Base-by-base conservation (phyloP, 2,113 vertebrate genomes). In the Diadophis punctatus region DNA sequence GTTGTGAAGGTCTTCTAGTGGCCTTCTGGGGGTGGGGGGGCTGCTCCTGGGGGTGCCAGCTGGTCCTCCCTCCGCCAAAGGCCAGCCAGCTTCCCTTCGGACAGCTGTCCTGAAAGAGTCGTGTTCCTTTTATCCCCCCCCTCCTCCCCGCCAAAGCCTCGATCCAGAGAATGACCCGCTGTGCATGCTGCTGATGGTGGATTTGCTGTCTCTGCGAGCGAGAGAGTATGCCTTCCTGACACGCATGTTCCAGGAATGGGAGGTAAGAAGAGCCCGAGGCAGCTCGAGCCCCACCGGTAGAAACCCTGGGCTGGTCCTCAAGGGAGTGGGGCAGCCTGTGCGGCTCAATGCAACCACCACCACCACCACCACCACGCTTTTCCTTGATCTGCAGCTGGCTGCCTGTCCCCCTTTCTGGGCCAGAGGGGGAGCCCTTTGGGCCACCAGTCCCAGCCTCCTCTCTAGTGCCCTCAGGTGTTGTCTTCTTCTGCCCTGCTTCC, bases 151-250 rank as follows among this genome's bases (percentile, higher is more conserved):
- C 1, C 56, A 11, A 96, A 99, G 99, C 96, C 97, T 99, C 46
- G 99, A 99, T 95, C 98, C 99, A 0, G 99, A 99, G 2, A 97
- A 98, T 4, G 99, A 99, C 96, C 99, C 99, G 0, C 98, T 99
- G 56, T 99, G 99, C 68, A 98, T 99, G 98, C 97, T 99, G 94
- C 98, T 99, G 94, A 90, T 99, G 53, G 96, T 99, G 0, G 99
- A 99, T 94, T 98, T 98, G 94, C 97, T 99, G 96, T 97, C 97
- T 8, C 97, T 99, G 22, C 98, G 99, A 87, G 98, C 98, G 2
- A 98, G 98, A 91, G 98, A 98, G 88, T 99, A 99, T 34, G 93
- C 96, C 68, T 98, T 98, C 95, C 96, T 99, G 94, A 98, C 98
- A 90, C 98, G 97, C 92, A 96, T 99, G 53, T 98, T 98, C 94